Conservation (phyloP, 2,888 invertebrate genomes). For the Drosophila ezoana region DNA sequence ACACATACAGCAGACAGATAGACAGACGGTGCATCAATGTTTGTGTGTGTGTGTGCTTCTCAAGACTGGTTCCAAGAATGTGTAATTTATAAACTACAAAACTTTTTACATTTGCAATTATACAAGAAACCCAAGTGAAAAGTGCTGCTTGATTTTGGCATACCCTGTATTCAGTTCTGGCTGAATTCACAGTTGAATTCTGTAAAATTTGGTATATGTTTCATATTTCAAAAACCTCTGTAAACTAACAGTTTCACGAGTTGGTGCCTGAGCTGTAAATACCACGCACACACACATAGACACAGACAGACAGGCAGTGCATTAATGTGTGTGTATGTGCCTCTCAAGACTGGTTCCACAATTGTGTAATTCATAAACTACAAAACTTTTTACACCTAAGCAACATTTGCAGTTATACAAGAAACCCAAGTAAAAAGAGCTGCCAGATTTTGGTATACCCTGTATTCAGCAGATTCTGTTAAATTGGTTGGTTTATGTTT, state of each 20-base stretch:
- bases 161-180: slow-evolving; percentile 6
- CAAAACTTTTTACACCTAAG: slow-evolving; percentile 41
- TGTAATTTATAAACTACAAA: slow-evolving; percentile 28
- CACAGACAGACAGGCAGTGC: not conserved
- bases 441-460: not conserved
- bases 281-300: not conserved
- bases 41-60: slow-evolving; percentile 50
- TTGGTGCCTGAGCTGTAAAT: not conserved
- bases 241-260: not conserved
- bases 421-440: slow-evolving; percentile 5
- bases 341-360: slow-evolving; percentile 63
- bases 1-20: not conserved
- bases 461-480: not conserved
- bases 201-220: slow-evolving; percentile 4
- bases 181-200: not conserved
- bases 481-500: slow-evolving; percentile 12
- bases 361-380: slow-evolving; percentile 28
- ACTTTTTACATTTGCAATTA: slow-evolving; percentile 34
- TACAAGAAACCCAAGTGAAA: not conserved
- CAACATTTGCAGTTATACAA: slow-evolving; percentile 9
- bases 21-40: slow-evolving; percentile 2
- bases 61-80: slow-evolving; percentile 61
- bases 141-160: not conserved
- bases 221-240: slow-evolving; percentile 25
- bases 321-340: slow-evolving; percentile 41